phyloP scores from a whole-genome alignment of 2,113 vertebrate species.

The Stercorarius parasiticus region DNA sequence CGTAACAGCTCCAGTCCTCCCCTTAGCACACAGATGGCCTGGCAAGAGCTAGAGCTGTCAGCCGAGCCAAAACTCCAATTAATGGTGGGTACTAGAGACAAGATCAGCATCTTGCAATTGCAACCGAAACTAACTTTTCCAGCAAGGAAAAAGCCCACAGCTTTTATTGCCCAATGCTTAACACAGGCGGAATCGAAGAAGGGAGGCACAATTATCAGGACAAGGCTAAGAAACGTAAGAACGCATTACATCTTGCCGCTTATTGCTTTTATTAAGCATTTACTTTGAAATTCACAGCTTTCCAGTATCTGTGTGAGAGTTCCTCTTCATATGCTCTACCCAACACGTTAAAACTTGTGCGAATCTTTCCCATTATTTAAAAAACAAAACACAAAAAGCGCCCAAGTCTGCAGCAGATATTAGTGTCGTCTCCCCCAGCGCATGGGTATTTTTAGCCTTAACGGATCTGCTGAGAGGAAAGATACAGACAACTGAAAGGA shows the following conservation, averaged over 20 bases:
- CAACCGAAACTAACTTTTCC: background rate
- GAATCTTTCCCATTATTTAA: background rate
- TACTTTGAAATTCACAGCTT: background rate
- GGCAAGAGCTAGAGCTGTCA: background rate
- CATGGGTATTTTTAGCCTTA: background rate
- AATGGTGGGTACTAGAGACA: background rate
- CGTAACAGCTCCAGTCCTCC: background rate
- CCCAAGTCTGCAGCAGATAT: background rate
- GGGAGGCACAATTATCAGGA: background rate
- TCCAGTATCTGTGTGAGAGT: background rate
- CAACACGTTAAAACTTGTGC: background rate
- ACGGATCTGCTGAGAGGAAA: background rate
- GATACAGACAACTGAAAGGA: background rate
- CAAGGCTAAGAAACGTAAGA: background rate
- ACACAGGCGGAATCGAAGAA: background rate
- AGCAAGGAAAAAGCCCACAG: background rate
- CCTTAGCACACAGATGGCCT: background rate
- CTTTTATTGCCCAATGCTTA: background rate
- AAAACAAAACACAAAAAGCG: background rate
- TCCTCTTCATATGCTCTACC: background rate
- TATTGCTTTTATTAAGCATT: background rate
- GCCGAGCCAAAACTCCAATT: background rate
- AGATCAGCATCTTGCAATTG: background rate
- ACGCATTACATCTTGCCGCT: background rate
- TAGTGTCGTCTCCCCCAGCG: background rate